phyloP scores from a whole-genome alignment of 2,797 vertebrate genomes.

The Semaprochilodus insignis region DNA sequence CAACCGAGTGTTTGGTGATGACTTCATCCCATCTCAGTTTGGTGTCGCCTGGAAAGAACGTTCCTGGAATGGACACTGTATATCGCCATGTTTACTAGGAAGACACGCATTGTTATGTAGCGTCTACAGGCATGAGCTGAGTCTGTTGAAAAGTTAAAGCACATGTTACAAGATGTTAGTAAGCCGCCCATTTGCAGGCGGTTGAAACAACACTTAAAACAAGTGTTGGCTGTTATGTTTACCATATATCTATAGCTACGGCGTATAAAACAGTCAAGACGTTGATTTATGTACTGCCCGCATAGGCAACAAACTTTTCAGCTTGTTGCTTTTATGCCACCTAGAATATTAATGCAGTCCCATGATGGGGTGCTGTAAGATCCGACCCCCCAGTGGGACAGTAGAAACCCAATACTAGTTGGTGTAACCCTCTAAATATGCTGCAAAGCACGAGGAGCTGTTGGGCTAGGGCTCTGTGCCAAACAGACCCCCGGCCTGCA shows the following conservation, averaged over 20 bases:
- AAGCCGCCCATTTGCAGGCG: slow-evolving; percentile 15
- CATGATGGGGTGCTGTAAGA: slow-evolving; percentile 20
- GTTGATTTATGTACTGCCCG: neutral
- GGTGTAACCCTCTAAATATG: slow-evolving; percentile 63
- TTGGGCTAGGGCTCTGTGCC: slow-evolving; percentile 13
- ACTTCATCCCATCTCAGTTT: slow-evolving; percentile 39
- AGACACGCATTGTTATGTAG: slow-evolving; percentile 19
- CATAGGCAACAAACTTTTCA: neutral
- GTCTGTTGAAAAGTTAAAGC: slow-evolving; percentile 24
- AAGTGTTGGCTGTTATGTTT: slow-evolving; percentile 13
- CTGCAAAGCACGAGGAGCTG: slow-evolving; percentile 55
- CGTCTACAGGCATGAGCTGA: slow-evolving; percentile 13
- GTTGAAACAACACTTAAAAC: slow-evolving; percentile 31
- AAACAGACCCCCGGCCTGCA: slow-evolving; percentile 19
- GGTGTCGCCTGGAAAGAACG: slow-evolving; percentile 25
- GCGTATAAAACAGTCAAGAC: neutral
- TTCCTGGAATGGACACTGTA: slow-evolving; percentile 47
- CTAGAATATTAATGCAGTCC: slow-evolving; percentile 42
- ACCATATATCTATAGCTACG: neutral
- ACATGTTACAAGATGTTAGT: neutral
- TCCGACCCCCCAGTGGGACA: slow-evolving; percentile 22
- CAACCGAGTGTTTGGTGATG: slow-evolving; percentile 5
- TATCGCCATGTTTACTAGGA: slow-evolving; percentile 42
- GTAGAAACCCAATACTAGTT: slow-evolving; percentile 67
- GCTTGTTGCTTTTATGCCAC: slow-evolving; percentile 33